phyloP scores from a whole-genome alignment of 2,113 vertebrate species.

The Cryptomyrus ogoouensis region DNA sequence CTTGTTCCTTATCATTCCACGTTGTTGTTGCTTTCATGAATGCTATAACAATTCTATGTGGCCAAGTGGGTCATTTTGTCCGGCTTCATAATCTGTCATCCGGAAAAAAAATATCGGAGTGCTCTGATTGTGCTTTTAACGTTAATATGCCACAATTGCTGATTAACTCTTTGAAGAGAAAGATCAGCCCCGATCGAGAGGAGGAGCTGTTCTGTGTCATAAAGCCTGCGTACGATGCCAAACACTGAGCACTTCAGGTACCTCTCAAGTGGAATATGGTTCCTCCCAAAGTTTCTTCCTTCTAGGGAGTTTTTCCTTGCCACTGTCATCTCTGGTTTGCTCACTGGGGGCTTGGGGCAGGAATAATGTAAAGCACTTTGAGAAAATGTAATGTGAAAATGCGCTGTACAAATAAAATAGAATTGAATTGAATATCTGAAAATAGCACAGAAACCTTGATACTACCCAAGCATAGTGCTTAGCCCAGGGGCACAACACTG shows the following conservation, averaged over 20 bases:
- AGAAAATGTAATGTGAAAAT: too few relatives aligned
- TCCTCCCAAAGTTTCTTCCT: too few relatives aligned
- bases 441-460: background rate
- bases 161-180: constrained; percentile 7
- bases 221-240: background rate
- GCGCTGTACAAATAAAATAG: too few relatives aligned
- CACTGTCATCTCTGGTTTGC: too few relatives aligned
- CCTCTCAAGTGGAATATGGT: background rate
- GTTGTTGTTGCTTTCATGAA: background rate
- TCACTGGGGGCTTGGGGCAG: too few relatives aligned
- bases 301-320: too few relatives aligned
- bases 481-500: background rate
- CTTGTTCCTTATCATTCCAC: constrained; percentile 9
- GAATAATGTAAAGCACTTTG: too few relatives aligned
- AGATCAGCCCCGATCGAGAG: background rate
- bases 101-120: constrained; percentile 35
- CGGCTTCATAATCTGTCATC: constrained; percentile 27
- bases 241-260: background rate
- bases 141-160: constrained; percentile 18
- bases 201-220: background rate
- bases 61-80: constrained; percentile 23
- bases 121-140: constrained; percentile 32
- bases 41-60: constrained; percentile 17
- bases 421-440: background rate
- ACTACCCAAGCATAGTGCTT: background rate